Percentiles rank a stretch among this genome's conserved stretches.
These are phyloP conservation scores for Tetheella fluctuosa DNA, from an alignment of 2,888 invertebrate species.

Conservation along the genomic window DNA sequence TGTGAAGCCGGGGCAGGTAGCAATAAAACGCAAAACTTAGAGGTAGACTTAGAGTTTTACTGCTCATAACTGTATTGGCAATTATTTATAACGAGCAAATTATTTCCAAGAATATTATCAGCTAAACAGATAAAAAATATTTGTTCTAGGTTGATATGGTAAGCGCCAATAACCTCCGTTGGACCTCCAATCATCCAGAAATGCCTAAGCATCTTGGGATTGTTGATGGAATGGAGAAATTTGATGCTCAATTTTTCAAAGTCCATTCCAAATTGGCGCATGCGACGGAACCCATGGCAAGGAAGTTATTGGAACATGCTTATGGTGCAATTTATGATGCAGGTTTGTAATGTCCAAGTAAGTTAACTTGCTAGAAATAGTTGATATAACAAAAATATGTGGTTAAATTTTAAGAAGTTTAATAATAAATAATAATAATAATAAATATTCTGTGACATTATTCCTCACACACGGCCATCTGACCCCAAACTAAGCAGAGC, in stretches of 20 bases:
- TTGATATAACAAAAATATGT: too few species aligned
- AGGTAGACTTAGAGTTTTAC: too few species aligned
- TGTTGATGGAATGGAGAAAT: conserved; percentile 81
- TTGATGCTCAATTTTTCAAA: conserved; percentile 86
- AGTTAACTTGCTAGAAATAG: too few species aligned
- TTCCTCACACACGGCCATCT: too few species aligned
- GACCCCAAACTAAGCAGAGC: too few species aligned
- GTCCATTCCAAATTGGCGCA: conserved; percentile 84
- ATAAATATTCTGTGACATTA: too few species aligned
- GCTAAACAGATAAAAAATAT: neutral
- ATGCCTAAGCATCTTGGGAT: conserved; percentile 86
- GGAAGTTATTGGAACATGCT: conserved; percentile 86
- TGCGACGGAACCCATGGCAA: conserved; percentile 85
- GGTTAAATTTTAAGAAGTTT: too few species aligned
- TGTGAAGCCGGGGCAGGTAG: too few species aligned
- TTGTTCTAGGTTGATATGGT: conserved; percentile 84
- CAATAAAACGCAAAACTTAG: too few species aligned
- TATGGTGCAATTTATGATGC: conserved; percentile 88
- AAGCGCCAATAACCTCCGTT: neutral
- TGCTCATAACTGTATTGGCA: neutral
- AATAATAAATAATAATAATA: too few species aligned
- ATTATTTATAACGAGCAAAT: too few species aligned
- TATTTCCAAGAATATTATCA: neutral
- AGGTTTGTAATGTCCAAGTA: conserved; percentile 35
- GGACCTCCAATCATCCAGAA: conserved; percentile 74